Evolutionary conservation across 2,888 invertebrate species (phyloP).

Genomic region (Hedychridium roseum): DNA sequence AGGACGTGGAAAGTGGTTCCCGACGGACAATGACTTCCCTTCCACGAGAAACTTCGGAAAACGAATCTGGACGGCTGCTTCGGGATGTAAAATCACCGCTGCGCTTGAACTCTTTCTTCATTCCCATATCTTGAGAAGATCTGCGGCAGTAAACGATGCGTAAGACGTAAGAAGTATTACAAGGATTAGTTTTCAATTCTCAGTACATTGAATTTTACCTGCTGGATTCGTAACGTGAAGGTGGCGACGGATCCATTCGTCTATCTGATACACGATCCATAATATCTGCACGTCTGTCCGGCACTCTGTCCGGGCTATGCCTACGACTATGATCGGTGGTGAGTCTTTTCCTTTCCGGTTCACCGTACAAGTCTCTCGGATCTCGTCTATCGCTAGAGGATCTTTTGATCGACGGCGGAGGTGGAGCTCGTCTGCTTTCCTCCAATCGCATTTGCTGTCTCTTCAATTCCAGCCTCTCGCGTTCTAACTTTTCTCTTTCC

Average conservation of each 20-base stretch:
- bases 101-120: constrained; percentile 59
- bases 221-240: constrained; percentile 56
- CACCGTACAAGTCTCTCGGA: constrained; percentile 55
- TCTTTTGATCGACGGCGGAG: constrained; percentile 53
- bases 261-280: constrained; percentile 57
- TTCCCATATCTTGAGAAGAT: constrained; percentile 53
- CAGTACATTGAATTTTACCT: constrained; percentile 34
- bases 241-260: constrained; percentile 52
- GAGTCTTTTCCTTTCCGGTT: constrained; percentile 58
- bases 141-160: constrained; percentile 34
- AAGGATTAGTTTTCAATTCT: not conserved
- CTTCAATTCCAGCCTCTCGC: constrained; percentile 85
- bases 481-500: constrained; percentile 76
- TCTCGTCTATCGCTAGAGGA: constrained; percentile 56
- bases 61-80: constrained; percentile 56
- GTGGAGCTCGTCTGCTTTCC: constrained; percentile 53
- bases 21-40: constrained; percentile 59
- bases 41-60: constrained; percentile 55
- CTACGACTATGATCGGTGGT: constrained; percentile 53
- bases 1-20: constrained; percentile 48
- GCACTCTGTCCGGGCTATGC: constrained; percentile 54
- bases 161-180: not conserved
- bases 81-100: constrained; percentile 55
- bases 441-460: constrained; percentile 74
- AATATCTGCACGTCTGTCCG: constrained; percentile 55